Evolutionary conservation across 53 echinoderm and acorn worm species (phyloP), one percentile per base, ranked within the genome.

Genomic region (Holothuria leucospilota): DNA sequence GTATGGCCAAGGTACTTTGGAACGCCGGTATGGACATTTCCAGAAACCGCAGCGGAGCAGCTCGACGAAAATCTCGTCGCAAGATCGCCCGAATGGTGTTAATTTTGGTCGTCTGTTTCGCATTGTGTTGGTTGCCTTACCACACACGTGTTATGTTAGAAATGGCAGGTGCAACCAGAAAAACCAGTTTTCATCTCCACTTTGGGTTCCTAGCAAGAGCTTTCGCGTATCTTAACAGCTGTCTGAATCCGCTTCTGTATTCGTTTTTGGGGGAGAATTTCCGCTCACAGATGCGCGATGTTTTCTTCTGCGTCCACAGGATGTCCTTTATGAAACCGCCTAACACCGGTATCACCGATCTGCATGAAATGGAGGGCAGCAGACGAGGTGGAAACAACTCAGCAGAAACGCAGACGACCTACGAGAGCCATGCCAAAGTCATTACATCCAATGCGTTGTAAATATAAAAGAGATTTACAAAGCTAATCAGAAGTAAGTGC

Each of bases 251-350:
- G 0, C 71, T 98, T 18, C 92, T 98, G 64, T 98, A 98, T 84
- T 93, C 93, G 14, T 98, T 95, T 73, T 90, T 98, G 38, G 91
- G 98, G 30, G 93, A 98, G 87, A 98, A 98, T 26, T 98, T 98
- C 89, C 90, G 95, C 39, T 91, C 73, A 20, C 88, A 90, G 61
- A 80, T 93, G 79, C 85, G 68, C 51, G 84, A 81, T 23, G 88
- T 90, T 1, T 96, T 88, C 71, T 70, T 79, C 20, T 91, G 96
- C 83, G 40, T 66, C 23, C 49, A 38, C 12, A 5, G 38, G 15
- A 38, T 66, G 9, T 24, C 65, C 7, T 41, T 51, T 29, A 46
- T 14, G 49, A 64, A 67, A 25, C 26, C 46, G 12, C 63, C 28
- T 7, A 29, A 42, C 13, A 38, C 65, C 11, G 51, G 63, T 25